Evolutionary conservation across 2,797 vertebrate species (phyloP).

Genomic region (Chelon labrosus): DNA sequence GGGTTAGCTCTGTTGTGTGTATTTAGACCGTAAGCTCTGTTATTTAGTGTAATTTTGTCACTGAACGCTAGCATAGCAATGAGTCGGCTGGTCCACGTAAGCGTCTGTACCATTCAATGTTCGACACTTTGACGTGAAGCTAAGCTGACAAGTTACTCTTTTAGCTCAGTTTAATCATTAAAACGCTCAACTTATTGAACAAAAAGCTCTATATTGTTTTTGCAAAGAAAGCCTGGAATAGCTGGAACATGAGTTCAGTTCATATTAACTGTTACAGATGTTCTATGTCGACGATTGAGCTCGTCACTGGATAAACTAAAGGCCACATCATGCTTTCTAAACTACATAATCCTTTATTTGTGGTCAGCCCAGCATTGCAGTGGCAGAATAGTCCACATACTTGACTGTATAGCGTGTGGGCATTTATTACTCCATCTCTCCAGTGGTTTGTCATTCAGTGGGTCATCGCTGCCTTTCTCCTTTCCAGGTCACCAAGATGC

Average conservation of each 20-base stretch:
- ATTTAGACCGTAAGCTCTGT: too few species aligned
- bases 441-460: neutral
- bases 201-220: neutral
- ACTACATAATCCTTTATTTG: neutral
- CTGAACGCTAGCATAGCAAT: neutral
- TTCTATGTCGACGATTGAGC: neutral
- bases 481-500: slow-evolving; percentile 87
- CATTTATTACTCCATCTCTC: neutral
- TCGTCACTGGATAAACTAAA: neutral
- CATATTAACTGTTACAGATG: neutral
- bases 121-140: neutral
- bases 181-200: neutral
- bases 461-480: neutral
- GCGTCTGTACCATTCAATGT: slow-evolving; percentile 12
- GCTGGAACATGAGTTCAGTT: neutral
- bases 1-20: neutral
- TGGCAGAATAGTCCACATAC: too few species aligned
- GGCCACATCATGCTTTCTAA: neutral
- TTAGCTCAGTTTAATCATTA: neutral
- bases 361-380: neutral
- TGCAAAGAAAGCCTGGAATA: too few species aligned
- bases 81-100: slow-evolving; percentile 66
- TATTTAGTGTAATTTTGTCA: neutral
- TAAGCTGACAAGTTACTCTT: too few species aligned
- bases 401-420: too few species aligned